These are phyloP conservation scores for Rotaria sp. DNA, from an alignment of 2,888 invertebrate genomes.

Conservation along the genomic window DNA sequence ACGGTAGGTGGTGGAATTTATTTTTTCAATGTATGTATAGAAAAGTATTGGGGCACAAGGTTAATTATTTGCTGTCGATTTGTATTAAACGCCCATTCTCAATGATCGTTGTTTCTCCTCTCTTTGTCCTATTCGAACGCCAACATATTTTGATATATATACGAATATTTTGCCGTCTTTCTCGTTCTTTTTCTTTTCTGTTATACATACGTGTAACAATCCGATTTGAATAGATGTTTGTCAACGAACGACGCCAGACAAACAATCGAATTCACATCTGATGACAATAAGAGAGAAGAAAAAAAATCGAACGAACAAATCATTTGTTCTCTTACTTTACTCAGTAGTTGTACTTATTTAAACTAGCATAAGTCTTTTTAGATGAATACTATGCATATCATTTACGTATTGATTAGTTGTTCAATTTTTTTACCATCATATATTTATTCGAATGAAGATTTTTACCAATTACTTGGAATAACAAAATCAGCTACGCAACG, in stretches of 20 bases:
- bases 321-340: background rate
- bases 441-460: constrained; percentile 55
- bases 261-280: background rate
- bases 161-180: background rate
- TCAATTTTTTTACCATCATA: background rate
- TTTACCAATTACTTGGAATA: constrained; percentile 66
- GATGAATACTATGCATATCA: background rate
- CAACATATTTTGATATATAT: background rate
- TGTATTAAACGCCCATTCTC: background rate
- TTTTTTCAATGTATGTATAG: background rate
- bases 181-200: background rate
- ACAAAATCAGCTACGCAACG: constrained; percentile 64
- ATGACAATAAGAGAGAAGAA: background rate
- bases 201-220: background rate
- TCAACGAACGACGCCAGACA: background rate
- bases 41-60: background rate
- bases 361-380: background rate
- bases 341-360: background rate
- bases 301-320: background rate
- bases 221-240: background rate
- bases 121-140: background rate
- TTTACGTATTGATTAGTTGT: background rate
- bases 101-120: background rate
- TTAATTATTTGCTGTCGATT: background rate
- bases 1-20: background rate